Percentiles rank a stretch among this genome's conserved stretches.
Conservation (phyloP, 2,113 vertebrate genomes). For the Ploceus nigricollis region DNA sequence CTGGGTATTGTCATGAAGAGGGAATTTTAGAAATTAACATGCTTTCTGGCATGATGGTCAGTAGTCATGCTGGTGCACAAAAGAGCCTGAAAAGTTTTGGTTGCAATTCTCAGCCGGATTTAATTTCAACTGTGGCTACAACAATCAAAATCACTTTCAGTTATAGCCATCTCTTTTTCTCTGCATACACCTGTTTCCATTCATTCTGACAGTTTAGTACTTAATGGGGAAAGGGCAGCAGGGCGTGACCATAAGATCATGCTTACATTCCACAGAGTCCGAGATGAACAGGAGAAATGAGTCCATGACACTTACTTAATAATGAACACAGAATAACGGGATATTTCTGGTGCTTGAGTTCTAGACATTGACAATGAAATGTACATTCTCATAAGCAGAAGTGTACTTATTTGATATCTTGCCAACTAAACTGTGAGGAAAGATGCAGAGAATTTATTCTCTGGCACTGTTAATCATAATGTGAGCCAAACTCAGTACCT, state of each 20-base stretch:
- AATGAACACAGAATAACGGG: background rate
- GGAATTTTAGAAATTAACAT: background rate
- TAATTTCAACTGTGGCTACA: background rate
- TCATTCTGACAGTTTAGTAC: slow-evolving; percentile 45
- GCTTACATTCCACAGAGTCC: slow-evolving; percentile 43
- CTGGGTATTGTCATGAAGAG: background rate
- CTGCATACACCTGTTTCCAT: slow-evolving; percentile 56
- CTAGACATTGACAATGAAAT: background rate
- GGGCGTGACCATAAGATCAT: slow-evolving; percentile 26
- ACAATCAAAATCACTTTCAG: background rate
- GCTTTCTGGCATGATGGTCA: background rate
- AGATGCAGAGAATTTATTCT: background rate
- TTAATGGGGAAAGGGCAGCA: slow-evolving; percentile 59
- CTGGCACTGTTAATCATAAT: background rate
- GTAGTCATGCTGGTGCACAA: background rate
- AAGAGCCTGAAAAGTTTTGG: background rate
- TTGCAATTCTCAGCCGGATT: background rate
- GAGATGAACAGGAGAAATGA: background rate
- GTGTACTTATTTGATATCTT: background rate
- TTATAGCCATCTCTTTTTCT: slow-evolving; percentile 11
- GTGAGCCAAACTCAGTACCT: background rate
- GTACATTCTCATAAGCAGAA: background rate
- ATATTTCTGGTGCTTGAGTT: background rate
- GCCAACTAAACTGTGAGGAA: background rate
- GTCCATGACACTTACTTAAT: slow-evolving; percentile 14